Evolutionary conservation across 2,888 invertebrate species (phyloP).

Genomic region (Escarpia spicata): DNA sequence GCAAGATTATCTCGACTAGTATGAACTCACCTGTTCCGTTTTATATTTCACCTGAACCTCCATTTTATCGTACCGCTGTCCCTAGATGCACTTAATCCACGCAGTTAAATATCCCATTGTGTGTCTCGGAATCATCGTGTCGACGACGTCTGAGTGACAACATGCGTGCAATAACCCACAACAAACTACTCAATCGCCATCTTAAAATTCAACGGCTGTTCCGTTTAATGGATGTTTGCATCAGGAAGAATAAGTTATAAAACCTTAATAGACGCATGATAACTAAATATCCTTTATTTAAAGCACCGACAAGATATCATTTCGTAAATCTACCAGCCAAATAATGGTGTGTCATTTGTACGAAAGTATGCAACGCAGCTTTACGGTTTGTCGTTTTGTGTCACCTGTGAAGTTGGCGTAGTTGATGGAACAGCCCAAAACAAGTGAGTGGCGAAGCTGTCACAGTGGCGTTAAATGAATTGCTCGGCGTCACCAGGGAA

Average conservation of each 20-base stretch:
- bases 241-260: background rate
- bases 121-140: background rate
- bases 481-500: background rate
- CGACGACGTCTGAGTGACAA: background rate
- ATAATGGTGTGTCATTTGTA: background rate
- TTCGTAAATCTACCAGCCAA: background rate
- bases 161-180: background rate
- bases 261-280: background rate
- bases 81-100: background rate
- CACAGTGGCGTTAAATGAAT: conserved; percentile 3
- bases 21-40: background rate
- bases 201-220: background rate
- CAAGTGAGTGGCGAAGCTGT: background rate
- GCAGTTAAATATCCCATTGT: conserved; percentile 1
- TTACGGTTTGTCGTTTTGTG: background rate
- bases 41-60: conserved; percentile 1
- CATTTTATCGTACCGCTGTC: background rate
- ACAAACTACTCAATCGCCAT: conserved; percentile 16
- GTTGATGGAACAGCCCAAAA: background rate
- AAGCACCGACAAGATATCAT: background rate
- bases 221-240: background rate
- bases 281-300: background rate
- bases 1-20: background rate
- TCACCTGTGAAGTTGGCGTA: background rate
- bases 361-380: background rate